Base-by-base conservation (phyloP, 2,797 vertebrate genomes). In the Manis pentadactyla region DNA sequence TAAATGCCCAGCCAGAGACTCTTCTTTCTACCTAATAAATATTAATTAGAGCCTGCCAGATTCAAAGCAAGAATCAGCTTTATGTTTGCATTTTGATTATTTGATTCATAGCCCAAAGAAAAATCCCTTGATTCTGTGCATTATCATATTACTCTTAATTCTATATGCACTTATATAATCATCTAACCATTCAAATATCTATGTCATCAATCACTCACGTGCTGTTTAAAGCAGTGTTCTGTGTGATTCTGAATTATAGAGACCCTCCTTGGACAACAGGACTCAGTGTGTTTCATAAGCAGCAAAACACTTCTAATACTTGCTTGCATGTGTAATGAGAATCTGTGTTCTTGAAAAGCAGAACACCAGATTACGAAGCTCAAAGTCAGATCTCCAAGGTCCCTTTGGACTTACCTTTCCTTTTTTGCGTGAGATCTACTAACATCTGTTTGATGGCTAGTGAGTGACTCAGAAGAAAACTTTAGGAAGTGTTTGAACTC, bases 21-120 rank as follows among this genome's bases (percentile, higher is more conserved):
- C 63, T 92, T 68, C 53, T 87, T 53, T 10, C 15, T 68, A 87
- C 61, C 93, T 97, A 96, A 95, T 97, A 97, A 98, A 97, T 97
- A 97, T 97, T 97, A 97, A 97, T 87, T 71, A 96, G 15, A 96
- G 14, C 31, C 55, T 94, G 51, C 42, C 59, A 74, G 21, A 93
- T 86, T 95, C 73, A 91, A 96, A 95, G 94, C 59, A 97, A 95
- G 78, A 94, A 91, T 94, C 66, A 81, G 86, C 74, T 91, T 92
- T 53, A 21, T 71, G 68, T 91, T 94, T 96, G 78, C 69, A 82
- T 91, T 97, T 96, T 85, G 59, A 51, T 81, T 88, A 85, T 94
- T 97, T 95, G 96, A 95, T 95, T 97, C 74, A 96, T 73, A 90
- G 71, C 79, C 85, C 73, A 88, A 37, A 93, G 85, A 92, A 96